Evolutionary conservation across 1,140 invertebrate genomes (phyloP), one percentile per base, ranked within the genome.

Genomic region (Rhyzopertha dominica): DNA sequence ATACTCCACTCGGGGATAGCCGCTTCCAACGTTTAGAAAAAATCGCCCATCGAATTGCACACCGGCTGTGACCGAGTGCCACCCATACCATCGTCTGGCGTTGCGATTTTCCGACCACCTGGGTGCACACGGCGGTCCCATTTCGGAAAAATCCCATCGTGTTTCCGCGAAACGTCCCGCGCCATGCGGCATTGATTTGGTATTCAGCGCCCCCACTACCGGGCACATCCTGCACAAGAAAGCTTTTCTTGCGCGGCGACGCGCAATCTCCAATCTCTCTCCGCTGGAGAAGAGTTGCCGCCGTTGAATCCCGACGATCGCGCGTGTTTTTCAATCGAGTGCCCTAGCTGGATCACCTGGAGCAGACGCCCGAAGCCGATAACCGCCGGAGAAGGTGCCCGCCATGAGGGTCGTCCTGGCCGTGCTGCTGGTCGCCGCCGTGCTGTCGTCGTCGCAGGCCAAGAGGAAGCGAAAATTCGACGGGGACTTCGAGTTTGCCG

Each of bases 401-500:
- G 35, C 37, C 45, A 55, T 61, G 54, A 60, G 51, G 53, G 37
- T 62, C 53, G 43, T 59, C 47, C 54, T 71, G 54, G 68, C 72
- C 62, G 54, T 73, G 57, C 57, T 72, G 25, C 47, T 71, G 18
- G 54, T 69, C 37, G 49, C 70, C 43, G 56, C 60, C 47, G 49
- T 71, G 22, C 44, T 74, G 20, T 59, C 61, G 29, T 55, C 62
- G 23, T 59, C 53, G 34, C 74, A 76, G 37, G 73, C 69, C 62
- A 46, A 76, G 68, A 56, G 73, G 66, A 79, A 80, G 62, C 67
- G 74, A 53, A 82, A 80, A 61, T 80, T 81, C 61, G 80, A 82
- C 47, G 78, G 78, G 7, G 79, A 82, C 53, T 82, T 82, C 58
- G 79, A 81, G 53, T 82, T 82, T 53, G 79, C 77, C 43, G 79